These are phyloP conservation scores for Chrysocyon brachyurus DNA, from an alignment of 2,797 vertebrate species.

Conservation along the genomic window DNA sequence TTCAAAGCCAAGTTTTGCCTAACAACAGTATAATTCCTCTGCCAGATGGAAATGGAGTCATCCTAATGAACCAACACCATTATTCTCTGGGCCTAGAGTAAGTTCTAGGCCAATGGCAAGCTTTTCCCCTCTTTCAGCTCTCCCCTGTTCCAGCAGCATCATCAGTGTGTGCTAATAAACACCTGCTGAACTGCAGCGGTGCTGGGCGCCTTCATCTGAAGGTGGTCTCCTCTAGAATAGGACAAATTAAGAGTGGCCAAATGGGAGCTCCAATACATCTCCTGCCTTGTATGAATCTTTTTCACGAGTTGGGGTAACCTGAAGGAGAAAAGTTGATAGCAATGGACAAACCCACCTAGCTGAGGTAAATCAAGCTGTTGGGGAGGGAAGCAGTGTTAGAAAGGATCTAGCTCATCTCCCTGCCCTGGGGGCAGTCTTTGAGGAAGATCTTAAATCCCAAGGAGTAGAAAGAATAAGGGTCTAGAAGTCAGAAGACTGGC, in stretches of 20 bases:
- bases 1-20: background rate
- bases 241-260: no score
- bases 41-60: background rate
- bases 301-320: background rate
- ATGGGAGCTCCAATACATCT: background rate
- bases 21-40: background rate
- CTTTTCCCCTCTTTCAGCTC: background rate
- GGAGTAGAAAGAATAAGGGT: background rate
- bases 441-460: background rate
- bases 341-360: background rate
- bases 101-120: background rate
- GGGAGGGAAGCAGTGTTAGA: background rate
- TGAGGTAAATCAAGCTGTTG: background rate
- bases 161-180: background rate
- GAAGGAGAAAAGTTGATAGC: background rate
- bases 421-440: background rate
- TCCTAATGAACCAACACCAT: background rate
- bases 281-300: background rate
- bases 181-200: background rate
- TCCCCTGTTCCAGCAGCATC: background rate
- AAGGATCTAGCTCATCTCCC: background rate
- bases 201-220: background rate
- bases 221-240: background rate
- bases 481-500: background rate
- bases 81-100: background rate